phyloP scores from a whole-genome alignment of 2,113 vertebrate species.

The Mixornis gularis region DNA sequence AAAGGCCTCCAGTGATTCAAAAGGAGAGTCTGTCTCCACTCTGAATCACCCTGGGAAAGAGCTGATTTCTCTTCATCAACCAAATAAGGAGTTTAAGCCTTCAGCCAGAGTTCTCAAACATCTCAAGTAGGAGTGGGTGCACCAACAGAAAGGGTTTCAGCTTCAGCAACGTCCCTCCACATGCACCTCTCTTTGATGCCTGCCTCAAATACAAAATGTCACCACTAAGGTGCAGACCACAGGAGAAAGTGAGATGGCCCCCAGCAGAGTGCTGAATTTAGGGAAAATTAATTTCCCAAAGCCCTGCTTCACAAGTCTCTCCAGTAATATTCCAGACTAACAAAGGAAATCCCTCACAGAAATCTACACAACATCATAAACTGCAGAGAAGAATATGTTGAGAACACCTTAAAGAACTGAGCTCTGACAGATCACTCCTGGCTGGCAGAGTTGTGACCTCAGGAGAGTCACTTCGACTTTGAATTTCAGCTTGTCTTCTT shows the following conservation, averaged over 20 bases:
- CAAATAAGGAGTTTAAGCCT: background rate
- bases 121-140: background rate
- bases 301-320: background rate
- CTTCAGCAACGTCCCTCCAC: background rate
- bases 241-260: background rate
- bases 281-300: background rate
- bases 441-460: background rate
- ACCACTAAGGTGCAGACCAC: background rate
- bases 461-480: background rate
- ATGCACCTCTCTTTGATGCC: background rate
- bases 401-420: background rate
- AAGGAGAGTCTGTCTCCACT: background rate
- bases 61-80: background rate
- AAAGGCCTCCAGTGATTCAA: constrained; percentile 43
- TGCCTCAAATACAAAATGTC: background rate
- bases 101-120: background rate
- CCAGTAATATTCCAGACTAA: background rate
- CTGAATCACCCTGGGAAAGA: background rate
- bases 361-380: background rate
- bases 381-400: background rate
- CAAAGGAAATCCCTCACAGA: background rate
- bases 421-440: background rate
- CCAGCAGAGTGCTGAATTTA: background rate
- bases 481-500: background rate
- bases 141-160: background rate